These are phyloP conservation scores for Phallusia fumigata DNA, from an alignment of 23 tunicate genomes.

Conservation along the genomic window DNA sequence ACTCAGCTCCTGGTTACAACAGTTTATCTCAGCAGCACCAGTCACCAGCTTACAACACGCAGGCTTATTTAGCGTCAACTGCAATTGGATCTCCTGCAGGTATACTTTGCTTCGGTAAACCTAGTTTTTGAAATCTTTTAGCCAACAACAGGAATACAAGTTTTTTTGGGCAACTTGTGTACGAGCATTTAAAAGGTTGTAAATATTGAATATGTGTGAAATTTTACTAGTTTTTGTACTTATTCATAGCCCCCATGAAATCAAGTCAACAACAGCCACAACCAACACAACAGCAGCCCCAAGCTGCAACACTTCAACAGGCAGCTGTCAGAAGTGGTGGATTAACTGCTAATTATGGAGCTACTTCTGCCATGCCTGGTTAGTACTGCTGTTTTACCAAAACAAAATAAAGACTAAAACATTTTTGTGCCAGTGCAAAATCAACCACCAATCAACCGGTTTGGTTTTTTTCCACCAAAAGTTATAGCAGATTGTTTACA, in stretches of 20 bases:
- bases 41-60: background rate
- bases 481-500: slow-evolving; percentile 28
- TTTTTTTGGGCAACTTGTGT: too few species aligned
- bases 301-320: background rate
- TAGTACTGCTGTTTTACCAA: background rate
- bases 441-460: too few species aligned
- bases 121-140: too few species aligned
- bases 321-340: slow-evolving; percentile 27
- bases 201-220: too few species aligned
- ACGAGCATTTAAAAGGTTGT: too few species aligned
- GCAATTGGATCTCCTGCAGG: slow-evolving; percentile 56
- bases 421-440: too few species aligned
- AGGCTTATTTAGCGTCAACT: slow-evolving; percentile 12
- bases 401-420: too few species aligned
- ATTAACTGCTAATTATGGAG: slow-evolving; percentile 30
- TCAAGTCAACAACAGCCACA: background rate
- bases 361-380: slow-evolving; percentile 40
- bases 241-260: background rate
- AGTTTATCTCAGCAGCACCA: slow-evolving; percentile 29
- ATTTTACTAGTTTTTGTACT: background rate
- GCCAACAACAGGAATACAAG: too few species aligned
- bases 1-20: slow-evolving; percentile 23
- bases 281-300: background rate
- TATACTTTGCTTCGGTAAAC: background rate
- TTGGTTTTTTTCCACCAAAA: too few species aligned